Evolutionary conservation across 2,888 invertebrate genomes (phyloP).

Genomic region (Eumacrocentrus americanus): DNA sequence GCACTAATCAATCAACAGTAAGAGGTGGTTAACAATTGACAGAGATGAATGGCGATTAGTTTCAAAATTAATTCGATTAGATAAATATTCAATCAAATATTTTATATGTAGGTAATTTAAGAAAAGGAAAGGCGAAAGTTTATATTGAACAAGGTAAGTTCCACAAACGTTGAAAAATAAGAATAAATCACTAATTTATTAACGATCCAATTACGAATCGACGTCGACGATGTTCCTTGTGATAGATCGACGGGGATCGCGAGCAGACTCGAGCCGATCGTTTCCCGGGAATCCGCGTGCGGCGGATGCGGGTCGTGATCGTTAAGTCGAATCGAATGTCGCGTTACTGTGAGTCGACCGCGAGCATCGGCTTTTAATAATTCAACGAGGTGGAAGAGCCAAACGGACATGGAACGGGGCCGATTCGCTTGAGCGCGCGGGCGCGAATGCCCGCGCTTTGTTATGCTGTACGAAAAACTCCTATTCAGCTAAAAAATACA

Average conservation of each 20-base stretch:
- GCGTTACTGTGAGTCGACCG: conserved; percentile 8
- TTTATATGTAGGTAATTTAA: no score
- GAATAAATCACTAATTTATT: conserved; percentile 40
- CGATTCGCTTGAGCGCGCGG: conserved; percentile 7
- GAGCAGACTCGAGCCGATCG: conserved; percentile 19
- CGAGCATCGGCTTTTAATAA: conserved; percentile 42
- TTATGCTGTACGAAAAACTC: neutral
- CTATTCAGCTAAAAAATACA: no score
- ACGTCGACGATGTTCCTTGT: conserved; percentile 36
- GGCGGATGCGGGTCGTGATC: conserved; percentile 30
- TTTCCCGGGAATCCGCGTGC: conserved; percentile 25
- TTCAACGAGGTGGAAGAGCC: conserved; percentile 39
- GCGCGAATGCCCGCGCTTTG: conserved; percentile 4
- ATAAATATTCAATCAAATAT: no score
- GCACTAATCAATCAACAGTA: no score
- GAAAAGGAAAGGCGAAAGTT: no score
- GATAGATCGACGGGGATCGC: conserved; percentile 37
- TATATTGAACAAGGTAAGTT: no score
- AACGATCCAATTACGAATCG: conserved; percentile 40
- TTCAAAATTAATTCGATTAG: no score
- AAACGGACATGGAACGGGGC: neutral
- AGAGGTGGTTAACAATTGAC: no score
- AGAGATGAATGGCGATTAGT: no score
- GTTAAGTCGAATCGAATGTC: conserved; percentile 35
- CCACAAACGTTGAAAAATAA: neutral